Conservation (phyloP, 2,113 vertebrate genomes). For the Noctilio leporinus region DNA sequence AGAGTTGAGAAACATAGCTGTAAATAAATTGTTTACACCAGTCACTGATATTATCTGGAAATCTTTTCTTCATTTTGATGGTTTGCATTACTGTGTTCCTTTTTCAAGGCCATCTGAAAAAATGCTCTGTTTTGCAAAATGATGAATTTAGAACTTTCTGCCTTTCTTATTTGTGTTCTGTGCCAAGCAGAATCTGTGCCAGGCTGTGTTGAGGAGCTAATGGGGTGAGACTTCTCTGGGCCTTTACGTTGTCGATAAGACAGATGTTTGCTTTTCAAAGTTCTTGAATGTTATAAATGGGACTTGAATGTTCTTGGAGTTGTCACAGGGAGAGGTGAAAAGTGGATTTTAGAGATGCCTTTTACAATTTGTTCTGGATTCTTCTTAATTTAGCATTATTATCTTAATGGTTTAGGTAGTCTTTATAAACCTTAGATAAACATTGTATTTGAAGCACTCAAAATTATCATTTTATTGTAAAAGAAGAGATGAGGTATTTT, state of each 20-base stretch:
- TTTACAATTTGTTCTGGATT: neutral
- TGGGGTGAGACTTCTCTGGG: neutral
- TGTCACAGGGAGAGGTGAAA: neutral
- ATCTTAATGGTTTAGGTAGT: neutral
- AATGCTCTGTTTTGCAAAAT: neutral
- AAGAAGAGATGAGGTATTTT: neutral
- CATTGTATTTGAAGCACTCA: neutral
- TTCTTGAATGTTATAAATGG: constrained; percentile 1
- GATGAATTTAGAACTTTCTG: neutral
- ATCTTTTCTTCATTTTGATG: neutral
- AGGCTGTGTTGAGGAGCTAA: neutral
- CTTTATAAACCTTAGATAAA: neutral
- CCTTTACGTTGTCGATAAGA: neutral
- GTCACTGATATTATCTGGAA: neutral
- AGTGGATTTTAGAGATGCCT: neutral
- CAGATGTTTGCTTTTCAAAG: neutral
- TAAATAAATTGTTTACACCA: neutral
- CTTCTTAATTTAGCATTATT: neutral
- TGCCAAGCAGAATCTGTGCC: neutral
- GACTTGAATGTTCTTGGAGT: neutral
- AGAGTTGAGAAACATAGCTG: neutral
- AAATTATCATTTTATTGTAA: neutral
- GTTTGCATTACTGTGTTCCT: neutral
- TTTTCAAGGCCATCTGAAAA: neutral
- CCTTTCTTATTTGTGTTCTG: neutral